Evolutionary conservation across 2,113 vertebrate genomes (phyloP), one percentile per base, ranked within the genome.

Genomic region (Carassius carassius): DNA sequence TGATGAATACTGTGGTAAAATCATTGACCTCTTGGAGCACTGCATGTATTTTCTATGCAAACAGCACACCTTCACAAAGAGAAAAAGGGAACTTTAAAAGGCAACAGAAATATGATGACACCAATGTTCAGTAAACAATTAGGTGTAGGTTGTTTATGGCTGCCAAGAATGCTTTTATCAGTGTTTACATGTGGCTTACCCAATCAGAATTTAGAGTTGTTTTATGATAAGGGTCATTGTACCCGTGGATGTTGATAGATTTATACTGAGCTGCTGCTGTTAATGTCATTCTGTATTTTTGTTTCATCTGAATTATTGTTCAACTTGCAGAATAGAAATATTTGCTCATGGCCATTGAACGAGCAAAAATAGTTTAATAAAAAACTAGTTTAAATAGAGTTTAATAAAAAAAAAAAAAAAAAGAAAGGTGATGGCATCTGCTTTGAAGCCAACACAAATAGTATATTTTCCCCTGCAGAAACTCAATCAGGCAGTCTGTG

Each of bases 201-300:
- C 14, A 54, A 54, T 5, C 14, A 54, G 14, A 54, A 17, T 54
- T 17, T 54, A 17, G 51, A 54, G 51, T 6, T 51, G 63, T 69
- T 67, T 37, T 41, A 67, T 72, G 78, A 47, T 47, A 58, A 47
- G 51, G 25, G 78, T 56, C 49, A 69, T 79, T 72, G 60, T 54
- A 85, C 79, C 62, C 44, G 72, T 89, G 89, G 86, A 90, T 89
- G 85, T 88, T 88, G 87, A 88, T 84, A 44, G 60, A 63, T 25
- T 63, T 79, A 82, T 90, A 86, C 85, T 84, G 51, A 89, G 90
- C 65, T 85, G 69, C 77, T 23, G 5, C 23, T n/a, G 14, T 35
- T 32, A 7, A 14, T 32, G 62, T 7, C 1, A 1, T 65, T 67
- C 6, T 3, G 14, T 35, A 9, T 70, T 84, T 47, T 11, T 73